Evolutionary conservation across 2,113 vertebrate genomes (phyloP).

Genomic region (Deroptyus accipitrinus): DNA sequence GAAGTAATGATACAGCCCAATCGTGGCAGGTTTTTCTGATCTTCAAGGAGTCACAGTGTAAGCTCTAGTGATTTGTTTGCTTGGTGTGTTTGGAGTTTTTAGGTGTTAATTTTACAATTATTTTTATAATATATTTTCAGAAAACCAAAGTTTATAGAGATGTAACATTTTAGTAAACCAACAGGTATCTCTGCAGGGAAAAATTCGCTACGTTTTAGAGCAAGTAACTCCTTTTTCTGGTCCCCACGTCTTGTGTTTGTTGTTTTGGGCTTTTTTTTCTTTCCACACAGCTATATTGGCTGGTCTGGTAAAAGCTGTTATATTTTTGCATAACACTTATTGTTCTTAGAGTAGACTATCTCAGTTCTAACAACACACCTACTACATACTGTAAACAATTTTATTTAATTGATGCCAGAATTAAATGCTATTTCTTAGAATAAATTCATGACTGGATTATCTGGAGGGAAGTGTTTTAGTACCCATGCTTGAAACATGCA

Average conservation of each 20-base stretch:
- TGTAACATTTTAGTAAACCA: neutral
- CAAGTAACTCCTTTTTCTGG: neutral
- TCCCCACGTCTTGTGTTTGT: neutral
- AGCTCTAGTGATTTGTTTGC: neutral
- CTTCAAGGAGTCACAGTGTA: neutral
- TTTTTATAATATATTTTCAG: slow-evolving; percentile 7
- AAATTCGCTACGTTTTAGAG: neutral
- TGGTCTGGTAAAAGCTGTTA: neutral
- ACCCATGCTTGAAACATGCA: neutral
- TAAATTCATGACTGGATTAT: neutral
- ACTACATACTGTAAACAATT: neutral
- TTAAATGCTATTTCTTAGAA: neutral
- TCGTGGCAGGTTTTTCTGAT: neutral
- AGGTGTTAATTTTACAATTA: neutral
- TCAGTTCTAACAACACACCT: neutral
- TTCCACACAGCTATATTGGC: fast-evolving
- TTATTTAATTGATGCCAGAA: slow-evolving; percentile 8
- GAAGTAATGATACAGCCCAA: neutral
- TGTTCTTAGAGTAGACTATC: neutral
- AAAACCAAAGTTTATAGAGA: neutral
- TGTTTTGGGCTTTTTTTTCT: no score
- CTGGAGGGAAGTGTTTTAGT: neutral
- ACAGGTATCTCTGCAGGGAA: neutral
- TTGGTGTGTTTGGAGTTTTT: neutral
- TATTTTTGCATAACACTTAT: neutral